phyloP scores from a whole-genome alignment of 2,888 invertebrate genomes.

The Eupithecia centaureata region DNA sequence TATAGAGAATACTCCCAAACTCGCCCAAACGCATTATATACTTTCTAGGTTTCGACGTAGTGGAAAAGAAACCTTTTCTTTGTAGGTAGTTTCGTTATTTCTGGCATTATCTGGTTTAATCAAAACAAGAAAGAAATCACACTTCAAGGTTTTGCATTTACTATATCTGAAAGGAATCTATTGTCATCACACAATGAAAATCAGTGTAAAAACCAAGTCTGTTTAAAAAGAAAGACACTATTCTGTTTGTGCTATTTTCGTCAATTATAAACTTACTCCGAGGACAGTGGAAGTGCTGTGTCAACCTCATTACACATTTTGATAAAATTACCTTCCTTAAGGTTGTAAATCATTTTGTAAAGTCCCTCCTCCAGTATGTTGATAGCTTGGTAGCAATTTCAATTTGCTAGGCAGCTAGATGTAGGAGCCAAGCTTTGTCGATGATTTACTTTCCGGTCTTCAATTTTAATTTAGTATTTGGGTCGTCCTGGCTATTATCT shows the following conservation, averaged over 20 bases:
- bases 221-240: background rate
- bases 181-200: constrained; percentile 5
- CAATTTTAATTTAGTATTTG: constrained; percentile 41
- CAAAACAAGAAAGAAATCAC: background rate
- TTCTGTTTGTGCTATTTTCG: background rate
- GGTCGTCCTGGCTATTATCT: constrained; percentile 35
- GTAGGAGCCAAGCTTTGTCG: constrained; percentile 4
- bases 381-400: constrained; percentile 3
- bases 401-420: background rate
- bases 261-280: background rate
- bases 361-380: background rate
- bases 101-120: background rate
- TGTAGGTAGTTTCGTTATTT: background rate
- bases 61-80: background rate
- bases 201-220: background rate
- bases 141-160: constrained; percentile 4
- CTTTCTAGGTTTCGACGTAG: no score
- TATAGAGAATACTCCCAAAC: background rate
- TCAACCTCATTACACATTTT: background rate
- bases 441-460: constrained; percentile 30
- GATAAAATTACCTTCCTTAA: background rate
- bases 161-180: background rate
- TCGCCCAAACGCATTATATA: no score
- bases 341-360: background rate
- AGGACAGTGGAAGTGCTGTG: background rate